Evolutionary conservation across 2,113 vertebrate species (phyloP), one percentile per base, ranked within the genome.

Genomic region (Bostrychus sinensis): DNA sequence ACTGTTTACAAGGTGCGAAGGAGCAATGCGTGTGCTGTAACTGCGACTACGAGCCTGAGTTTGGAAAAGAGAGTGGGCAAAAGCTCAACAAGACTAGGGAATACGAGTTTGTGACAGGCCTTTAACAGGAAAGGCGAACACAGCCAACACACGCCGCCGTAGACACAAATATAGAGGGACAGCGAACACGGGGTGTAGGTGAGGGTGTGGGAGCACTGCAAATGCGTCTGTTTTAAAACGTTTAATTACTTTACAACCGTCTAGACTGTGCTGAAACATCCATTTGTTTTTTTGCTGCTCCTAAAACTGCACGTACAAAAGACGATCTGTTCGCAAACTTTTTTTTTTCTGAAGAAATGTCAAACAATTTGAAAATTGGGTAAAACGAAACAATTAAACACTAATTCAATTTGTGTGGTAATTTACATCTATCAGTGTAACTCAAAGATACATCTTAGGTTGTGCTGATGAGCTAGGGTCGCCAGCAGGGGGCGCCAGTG

Each of bases 211-310:
- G 36, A 48, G 41, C 23, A n/a, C 1, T 87, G 90, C 89, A 93
- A 91, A 94, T 93, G 86, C 89, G 92, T 86, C 88, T 84, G 88
- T 94, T 94, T 92, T 94, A 91, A 96, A 95, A 95, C 91, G 91
- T 92, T 83, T 87, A 97, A 98, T 97, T 93, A 94, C 92, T 98
- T 98, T 98, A 98, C 93, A 92, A 93, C 95, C 93, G 93, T 95
- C 92, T 92, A 93, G 86, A 92, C 90, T 91, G 83, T 94, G 91
- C 91, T 92, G 90, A 91, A 59, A 89, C 91, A 92, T 93, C 94
- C 93, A 90, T 94, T 94, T 97, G 94, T 93, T 94, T 93, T 59
- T 93, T 92, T 90, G 51, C 54, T 34, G 38, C 57, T n/a, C n/a
- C n/a, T n/a, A n/a, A n/a, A n/a, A n/a, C n/a, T n/a, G n/a, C n/a